A percentile compares a stretch with the other conserved stretches of the same genome.
phyloP scores from a whole-genome alignment of 2,797 vertebrate genomes.

The Typhlichthys subterraneus region DNA sequence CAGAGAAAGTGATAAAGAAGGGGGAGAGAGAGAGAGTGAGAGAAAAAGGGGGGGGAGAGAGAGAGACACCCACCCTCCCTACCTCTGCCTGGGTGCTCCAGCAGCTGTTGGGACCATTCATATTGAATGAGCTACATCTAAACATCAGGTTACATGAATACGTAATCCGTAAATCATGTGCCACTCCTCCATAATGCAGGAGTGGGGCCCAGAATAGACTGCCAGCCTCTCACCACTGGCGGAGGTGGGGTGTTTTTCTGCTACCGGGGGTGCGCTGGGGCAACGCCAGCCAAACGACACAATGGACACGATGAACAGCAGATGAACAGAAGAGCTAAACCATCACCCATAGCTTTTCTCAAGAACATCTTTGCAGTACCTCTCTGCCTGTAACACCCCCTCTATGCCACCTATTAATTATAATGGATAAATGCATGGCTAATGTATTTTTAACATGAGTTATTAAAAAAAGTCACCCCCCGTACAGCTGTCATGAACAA shows the following conservation, averaged over 20 bases:
- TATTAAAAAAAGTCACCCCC: no score
- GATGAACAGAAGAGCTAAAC: background rate
- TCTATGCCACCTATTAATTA: no score
- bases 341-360: no score
- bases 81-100: conserved; percentile 29
- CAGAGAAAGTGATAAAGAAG: conserved; percentile 8
- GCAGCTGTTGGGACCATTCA: conserved; percentile 70
- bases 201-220: conserved; percentile 30
- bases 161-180: conserved; percentile 58
- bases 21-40: background rate
- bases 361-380: no score
- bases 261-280: conserved; percentile 9
- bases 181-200: conserved; percentile 62
- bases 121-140: conserved; percentile 75
- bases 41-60: background rate
- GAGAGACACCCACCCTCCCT: conserved; percentile 32
- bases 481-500: no score
- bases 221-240: conserved; percentile 29
- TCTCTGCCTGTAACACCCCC: no score
- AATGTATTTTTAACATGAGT: no score
- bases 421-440: no score
- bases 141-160: conserved; percentile 74
- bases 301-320: no score
- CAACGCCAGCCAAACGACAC: conserved; percentile 7
- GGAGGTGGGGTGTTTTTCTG: background rate